Evolutionary conservation across 2,797 vertebrate species (phyloP).

Genomic region (Uromys caudimaculatus): DNA sequence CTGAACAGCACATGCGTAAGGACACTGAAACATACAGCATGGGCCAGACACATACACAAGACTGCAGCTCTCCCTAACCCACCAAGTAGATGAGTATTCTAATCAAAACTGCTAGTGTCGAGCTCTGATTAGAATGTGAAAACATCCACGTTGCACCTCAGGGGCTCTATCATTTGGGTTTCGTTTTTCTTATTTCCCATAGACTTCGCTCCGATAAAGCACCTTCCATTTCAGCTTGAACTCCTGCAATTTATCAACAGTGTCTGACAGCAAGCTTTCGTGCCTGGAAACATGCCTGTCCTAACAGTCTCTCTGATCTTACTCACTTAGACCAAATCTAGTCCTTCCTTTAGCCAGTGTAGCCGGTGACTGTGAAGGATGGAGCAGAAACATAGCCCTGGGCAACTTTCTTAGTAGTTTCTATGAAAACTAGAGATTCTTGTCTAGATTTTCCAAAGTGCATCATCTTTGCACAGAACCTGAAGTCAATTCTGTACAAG

Average conservation of each 20-base stretch:
- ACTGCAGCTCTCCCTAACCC: not conserved
- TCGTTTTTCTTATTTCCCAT: not conserved
- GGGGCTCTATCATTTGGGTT: not conserved
- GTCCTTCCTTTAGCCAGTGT: not conserved
- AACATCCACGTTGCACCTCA: not conserved
- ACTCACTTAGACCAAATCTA: not conserved
- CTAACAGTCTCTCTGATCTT: not conserved
- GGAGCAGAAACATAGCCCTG: not conserved
- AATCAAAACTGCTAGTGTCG: not conserved
- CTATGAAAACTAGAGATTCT: not conserved
- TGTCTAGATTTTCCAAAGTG: not conserved
- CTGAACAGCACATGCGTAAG: constrained; percentile 74
- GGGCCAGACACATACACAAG: not conserved
- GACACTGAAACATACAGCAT: not conserved
- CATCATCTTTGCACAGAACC: not conserved
- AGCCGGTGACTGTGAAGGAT: not conserved
- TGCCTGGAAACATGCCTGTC: not conserved
- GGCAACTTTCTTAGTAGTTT: not conserved
- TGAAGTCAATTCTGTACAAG: not conserved
- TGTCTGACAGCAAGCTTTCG: not conserved
- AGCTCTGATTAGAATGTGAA: constrained; percentile 63
- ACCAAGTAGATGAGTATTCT: not conserved
- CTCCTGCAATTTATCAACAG: not conserved
- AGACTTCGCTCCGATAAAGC: not conserved
- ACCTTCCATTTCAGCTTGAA: not conserved